phyloP scores from a whole-genome alignment of 1,140 invertebrate genomes.

The Caenorhabditis inopinata region DNA sequence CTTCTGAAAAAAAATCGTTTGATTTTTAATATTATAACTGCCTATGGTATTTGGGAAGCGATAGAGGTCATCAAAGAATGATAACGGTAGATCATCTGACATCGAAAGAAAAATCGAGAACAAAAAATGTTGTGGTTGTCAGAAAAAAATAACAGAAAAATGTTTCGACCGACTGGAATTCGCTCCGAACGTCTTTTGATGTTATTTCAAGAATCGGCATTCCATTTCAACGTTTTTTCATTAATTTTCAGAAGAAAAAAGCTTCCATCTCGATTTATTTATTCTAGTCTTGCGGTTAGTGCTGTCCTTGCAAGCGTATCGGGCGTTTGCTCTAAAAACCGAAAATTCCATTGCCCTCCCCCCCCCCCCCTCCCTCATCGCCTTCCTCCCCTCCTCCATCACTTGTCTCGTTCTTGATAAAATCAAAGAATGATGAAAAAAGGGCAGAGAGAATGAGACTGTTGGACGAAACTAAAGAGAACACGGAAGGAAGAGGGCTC shows the following conservation, averaged over 20 bases:
- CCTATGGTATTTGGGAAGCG: not conserved
- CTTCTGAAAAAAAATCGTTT: not conserved
- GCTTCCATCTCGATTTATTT: not conserved
- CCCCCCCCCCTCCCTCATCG: not conserved
- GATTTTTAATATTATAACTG: not conserved
- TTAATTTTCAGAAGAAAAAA: not conserved
- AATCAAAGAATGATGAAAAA: not conserved
- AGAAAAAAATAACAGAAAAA: not conserved
- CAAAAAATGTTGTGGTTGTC: too few relatives aligned
- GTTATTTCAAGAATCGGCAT: not conserved
- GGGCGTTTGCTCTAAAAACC: constrained; percentile 23
- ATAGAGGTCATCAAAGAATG: not conserved
- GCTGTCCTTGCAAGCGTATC: not conserved
- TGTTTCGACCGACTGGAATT: too few relatives aligned
- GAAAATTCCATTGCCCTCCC: not conserved
- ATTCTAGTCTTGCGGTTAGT: constrained; percentile 15
- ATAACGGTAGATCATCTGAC: constrained; percentile 18
- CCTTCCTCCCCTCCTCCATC: not conserved
- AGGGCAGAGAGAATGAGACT: not conserved
- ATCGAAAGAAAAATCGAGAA: not conserved
- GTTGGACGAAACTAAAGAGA: too few relatives aligned
- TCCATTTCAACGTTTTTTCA: too few relatives aligned
- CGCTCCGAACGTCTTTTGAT: too few relatives aligned
- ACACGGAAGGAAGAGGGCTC: not conserved
- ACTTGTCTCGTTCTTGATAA: not conserved